phyloP scores from a whole-genome alignment of 2,797 vertebrate species.

The Brachyrhaphis roseni region DNA sequence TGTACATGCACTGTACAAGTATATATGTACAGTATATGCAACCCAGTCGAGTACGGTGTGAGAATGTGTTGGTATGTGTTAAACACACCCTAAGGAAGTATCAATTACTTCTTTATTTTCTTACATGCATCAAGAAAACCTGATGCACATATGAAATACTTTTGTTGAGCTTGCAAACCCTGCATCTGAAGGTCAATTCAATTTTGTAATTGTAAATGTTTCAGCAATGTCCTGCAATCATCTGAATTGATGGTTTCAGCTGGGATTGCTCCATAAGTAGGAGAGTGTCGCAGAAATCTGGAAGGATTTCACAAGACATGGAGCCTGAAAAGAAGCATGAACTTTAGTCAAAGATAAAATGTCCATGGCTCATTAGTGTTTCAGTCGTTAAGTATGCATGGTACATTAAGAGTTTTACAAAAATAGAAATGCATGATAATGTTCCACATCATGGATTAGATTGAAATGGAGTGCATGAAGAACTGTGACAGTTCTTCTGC shows the following conservation, averaged over 20 bases:
- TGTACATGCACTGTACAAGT: no score
- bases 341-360: not conserved
- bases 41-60: no score
- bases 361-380: constrained; percentile 5
- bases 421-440: constrained; percentile 11
- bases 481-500: constrained; percentile 3
- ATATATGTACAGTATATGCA: no score
- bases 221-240: constrained; percentile 4
- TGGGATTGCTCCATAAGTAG: constrained; percentile 9
- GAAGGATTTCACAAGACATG: not conserved
- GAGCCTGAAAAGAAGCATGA: constrained; percentile 7
- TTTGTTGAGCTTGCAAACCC: not conserved
- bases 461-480: not conserved
- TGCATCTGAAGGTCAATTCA: constrained; percentile 3
- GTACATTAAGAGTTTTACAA: not conserved
- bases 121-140: not conserved
- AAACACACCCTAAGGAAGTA: not conserved
- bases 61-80: no score
- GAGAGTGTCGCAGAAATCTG: constrained; percentile 7
- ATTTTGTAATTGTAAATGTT: constrained; percentile 9
- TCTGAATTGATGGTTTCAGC: constrained; percentile 5
- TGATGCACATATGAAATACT: not conserved
- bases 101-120: not conserved
- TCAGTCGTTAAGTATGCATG: not conserved
- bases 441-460: not conserved